Evolutionary conservation across 2,888 invertebrate genomes (phyloP).

Genomic region (Pachliopta kotzebuea): DNA sequence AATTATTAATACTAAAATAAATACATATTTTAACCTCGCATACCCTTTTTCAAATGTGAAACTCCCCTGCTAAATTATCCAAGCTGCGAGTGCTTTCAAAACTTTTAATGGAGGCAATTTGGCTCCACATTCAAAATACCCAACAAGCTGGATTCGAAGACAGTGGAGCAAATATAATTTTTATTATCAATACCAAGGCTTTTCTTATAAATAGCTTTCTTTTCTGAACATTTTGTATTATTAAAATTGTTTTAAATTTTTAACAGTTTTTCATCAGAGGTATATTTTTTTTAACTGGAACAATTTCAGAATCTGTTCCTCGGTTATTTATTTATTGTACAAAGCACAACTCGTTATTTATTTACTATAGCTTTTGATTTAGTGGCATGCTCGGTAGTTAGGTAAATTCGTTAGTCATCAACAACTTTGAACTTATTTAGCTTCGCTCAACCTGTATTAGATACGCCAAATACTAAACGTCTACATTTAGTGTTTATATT

Average conservation of each 20-base stretch:
- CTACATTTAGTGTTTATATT: too few relatives aligned
- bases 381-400: conserved; percentile 8
- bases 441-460: conserved; percentile 13
- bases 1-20: conserved; percentile 18
- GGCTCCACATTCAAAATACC: conserved; percentile 74
- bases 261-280: background rate
- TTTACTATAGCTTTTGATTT: conserved; percentile 19
- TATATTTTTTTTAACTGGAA: background rate
- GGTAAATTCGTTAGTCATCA: conserved; percentile 21
- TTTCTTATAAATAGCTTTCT: background rate
- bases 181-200: background rate
- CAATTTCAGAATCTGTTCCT: background rate
- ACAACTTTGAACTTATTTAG: conserved; percentile 20
- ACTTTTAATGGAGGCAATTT: conserved; percentile 80
- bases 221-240: background rate
- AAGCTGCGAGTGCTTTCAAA: conserved; percentile 76
- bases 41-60: conserved; percentile 27
- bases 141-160: conserved; percentile 44
- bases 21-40: conserved; percentile 22
- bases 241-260: background rate
- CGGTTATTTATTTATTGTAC: background rate
- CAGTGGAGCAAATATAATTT: conserved; percentile 34
- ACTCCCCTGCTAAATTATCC: conserved; percentile 62
- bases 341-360: conserved; percentile 25
- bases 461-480: conserved; percentile 1